A percentile compares a stretch with the other conserved stretches of the same genome.
These are phyloP conservation scores for Naja naja DNA, from an alignment of 2,113 vertebrate species.

Conservation along the genomic window DNA sequence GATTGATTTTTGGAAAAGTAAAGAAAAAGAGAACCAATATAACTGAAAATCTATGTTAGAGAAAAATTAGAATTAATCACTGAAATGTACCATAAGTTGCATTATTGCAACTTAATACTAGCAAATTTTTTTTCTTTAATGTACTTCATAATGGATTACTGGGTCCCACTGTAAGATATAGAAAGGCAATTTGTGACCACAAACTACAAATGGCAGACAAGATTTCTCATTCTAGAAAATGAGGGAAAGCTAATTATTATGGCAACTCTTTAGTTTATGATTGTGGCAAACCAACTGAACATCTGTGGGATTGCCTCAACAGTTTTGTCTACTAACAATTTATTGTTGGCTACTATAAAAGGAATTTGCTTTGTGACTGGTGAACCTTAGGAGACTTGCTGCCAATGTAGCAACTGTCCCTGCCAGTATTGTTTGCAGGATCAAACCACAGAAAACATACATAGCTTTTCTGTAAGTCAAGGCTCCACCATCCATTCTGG, in stretches of 20 bases:
- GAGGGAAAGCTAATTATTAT: neutral
- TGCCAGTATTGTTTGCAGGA: neutral
- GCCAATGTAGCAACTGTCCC: neutral
- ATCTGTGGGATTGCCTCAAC: neutral
- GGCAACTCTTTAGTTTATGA: neutral
- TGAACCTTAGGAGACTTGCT: neutral
- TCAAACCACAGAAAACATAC: neutral
- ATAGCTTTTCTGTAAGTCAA: neutral
- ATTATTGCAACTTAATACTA: conserved; percentile 33
- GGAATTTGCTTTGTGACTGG: neutral
- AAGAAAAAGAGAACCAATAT: conserved; percentile 1
- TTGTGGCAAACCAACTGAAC: neutral
- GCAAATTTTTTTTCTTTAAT: neutral
- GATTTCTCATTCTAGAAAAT: neutral
- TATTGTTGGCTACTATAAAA: neutral
- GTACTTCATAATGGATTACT: neutral
- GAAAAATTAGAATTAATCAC: conserved; percentile 2
- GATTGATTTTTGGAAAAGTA: conserved; percentile 38
- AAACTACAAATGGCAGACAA: neutral
- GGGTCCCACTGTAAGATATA: neutral
- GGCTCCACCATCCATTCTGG: neutral
- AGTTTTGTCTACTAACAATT: neutral
- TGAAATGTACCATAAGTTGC: conserved; percentile 30
- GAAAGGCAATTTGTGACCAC: neutral
- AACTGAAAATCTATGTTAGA: conserved; percentile 17